These are phyloP conservation scores for Drosophila buzzatii DNA, from an alignment of 2,888 invertebrate species.

Conservation along the genomic window DNA sequence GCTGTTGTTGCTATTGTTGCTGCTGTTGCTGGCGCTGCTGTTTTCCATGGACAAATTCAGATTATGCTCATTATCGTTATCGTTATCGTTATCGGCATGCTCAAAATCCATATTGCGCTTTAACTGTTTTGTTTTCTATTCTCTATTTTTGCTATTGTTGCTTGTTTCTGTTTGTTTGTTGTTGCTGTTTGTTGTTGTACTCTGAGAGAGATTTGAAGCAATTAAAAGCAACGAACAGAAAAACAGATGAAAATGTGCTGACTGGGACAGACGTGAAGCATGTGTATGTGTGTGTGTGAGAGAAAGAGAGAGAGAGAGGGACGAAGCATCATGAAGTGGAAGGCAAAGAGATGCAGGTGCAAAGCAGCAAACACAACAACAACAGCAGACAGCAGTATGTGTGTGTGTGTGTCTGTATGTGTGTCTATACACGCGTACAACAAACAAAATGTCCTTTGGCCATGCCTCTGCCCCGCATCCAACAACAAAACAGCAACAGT, in stretches of 20 bases:
- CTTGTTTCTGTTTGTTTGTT: conserved; percentile 21
- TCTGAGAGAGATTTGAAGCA: conserved; percentile 54
- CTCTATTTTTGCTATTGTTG: conserved; percentile 8
- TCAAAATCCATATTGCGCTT: conserved; percentile 55
- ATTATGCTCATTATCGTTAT: conserved; percentile 73
- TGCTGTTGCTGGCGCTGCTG: conserved; percentile 77
- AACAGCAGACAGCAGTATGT: conserved; percentile 18
- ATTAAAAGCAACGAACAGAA: conserved; percentile 52
- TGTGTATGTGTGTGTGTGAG: conserved; percentile 2
- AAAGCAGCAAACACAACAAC: conserved; percentile 47
- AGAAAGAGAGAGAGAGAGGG: neutral
- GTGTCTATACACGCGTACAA: neutral
- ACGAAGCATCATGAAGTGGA: conserved; percentile 33
- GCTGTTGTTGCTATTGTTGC: conserved; percentile 73
- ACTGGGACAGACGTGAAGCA: conserved; percentile 3
- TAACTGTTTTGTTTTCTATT: conserved; percentile 18
- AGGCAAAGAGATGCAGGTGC: conserved; percentile 49
- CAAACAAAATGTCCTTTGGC: conserved; percentile 30
- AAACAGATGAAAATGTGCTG: conserved; percentile 39
- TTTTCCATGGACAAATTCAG: conserved; percentile 73
- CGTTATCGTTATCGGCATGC: conserved; percentile 57
- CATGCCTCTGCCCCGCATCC: conserved; percentile 7
- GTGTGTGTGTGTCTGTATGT: conserved; percentile 14
- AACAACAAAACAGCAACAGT: neutral
- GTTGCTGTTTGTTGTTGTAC: conserved; percentile 39